Evolutionary conservation across 2,888 invertebrate genomes (phyloP), one percentile per base, ranked within the genome.

Genomic region (Tetranychus truncatus): DNA sequence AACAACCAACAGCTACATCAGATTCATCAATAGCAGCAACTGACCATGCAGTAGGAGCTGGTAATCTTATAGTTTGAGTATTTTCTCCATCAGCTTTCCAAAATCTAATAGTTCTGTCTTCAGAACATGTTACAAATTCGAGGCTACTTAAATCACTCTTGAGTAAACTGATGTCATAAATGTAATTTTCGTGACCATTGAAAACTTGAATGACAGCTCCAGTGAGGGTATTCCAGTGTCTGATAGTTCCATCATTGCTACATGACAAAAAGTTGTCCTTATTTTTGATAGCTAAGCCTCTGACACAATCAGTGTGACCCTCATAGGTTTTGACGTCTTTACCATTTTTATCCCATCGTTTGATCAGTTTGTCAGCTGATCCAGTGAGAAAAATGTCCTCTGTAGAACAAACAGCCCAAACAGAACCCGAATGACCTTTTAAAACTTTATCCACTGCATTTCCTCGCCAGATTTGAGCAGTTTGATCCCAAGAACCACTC

Each of bases 401-500:
- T 66, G 85, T 80, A 21, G 82, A 80, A 8, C 83, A 82, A 21
- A 85, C 85, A 21, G 84, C 87, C 96, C 96, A 97, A 7, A 97
- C 90, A 0, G 96, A 92, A 18, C 90, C 89, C 78, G 81, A 80
- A 79, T 86, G 86, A 45, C 84, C 85, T 79, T 81, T 80, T 11
- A 86, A 80, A 18, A 87, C 87, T 69, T 87, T 82, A 46, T 84
- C 80, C 74, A 86, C 84, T 45, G 86, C 83, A 1, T 87, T 83
- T 8, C 84, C 84, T 18, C 86, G 82, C 95, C 96, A 96, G 72
- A 92, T 84, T 81, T 89, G 89, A 0, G 91, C 93, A 6, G 91
- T 90, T 78, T 87, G 87, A 82, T 97, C 96, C 95, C 96, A 96
- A 72, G 95, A 95, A 69, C 93, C 91, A 81, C 92, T 93, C 75